Evolutionary conservation across 2,888 invertebrate genomes (phyloP).

Genomic region (Smittia sp.): DNA sequence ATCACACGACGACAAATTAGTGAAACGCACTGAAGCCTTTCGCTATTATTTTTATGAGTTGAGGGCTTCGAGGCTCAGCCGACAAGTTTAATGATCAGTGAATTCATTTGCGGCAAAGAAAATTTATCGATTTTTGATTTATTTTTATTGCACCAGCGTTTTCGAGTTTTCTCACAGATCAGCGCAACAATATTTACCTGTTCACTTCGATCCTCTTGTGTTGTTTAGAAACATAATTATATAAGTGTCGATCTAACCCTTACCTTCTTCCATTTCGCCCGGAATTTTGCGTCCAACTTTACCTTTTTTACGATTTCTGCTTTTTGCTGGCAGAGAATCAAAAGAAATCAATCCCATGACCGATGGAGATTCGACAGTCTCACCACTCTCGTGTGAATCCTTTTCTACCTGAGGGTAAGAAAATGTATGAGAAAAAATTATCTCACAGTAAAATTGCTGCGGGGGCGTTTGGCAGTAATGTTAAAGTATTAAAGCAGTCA

Average conservation of each 20-base stretch:
- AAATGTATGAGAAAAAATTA: neutral
- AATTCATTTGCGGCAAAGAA: neutral
- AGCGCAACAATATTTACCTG: conserved; percentile 2
- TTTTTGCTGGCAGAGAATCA: neutral
- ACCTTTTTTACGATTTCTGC: neutral
- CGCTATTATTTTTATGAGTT: neutral
- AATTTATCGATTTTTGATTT: neutral
- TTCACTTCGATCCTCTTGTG: neutral
- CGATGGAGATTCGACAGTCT: neutral
- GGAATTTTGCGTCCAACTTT: neutral
- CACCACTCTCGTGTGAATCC: neutral
- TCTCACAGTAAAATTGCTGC: neutral
- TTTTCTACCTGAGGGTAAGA: neutral
- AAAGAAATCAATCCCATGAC: conserved; percentile 7
- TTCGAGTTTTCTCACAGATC: neutral
- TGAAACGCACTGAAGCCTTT: neutral
- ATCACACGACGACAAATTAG: neutral
- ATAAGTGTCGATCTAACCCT: conserved; percentile 8
- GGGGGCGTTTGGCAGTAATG: no score
- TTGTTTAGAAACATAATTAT: conserved; percentile 1
- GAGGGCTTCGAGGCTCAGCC: no score
- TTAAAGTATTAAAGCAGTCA: no score
- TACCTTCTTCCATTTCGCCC: neutral
- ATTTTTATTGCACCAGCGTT: neutral
- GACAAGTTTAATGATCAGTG: neutral